Evolutionary conservation across 2,888 invertebrate species (phyloP).

Genomic region (Hyalella azteca): DNA sequence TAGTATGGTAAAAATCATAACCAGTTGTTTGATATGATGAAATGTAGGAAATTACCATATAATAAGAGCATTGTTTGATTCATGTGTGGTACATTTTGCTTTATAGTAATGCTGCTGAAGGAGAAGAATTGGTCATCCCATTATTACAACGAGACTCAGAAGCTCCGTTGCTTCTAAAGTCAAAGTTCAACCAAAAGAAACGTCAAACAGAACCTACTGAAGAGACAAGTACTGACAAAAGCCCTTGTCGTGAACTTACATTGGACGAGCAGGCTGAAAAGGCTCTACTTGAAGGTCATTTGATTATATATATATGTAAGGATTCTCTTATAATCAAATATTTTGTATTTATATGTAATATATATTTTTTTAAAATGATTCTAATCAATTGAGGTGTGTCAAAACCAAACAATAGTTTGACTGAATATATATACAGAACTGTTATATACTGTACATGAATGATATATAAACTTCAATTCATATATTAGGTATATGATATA

Average conservation of each 20-base stretch:
- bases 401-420: neutral
- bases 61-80: too few relatives aligned
- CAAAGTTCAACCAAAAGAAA: neutral
- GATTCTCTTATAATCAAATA: neutral
- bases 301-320: neutral
- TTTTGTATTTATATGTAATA: neutral
- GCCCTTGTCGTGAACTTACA: neutral
- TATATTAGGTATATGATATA: too few relatives aligned
- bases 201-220: neutral
- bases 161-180: neutral
- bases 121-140: conserved; percentile 18
- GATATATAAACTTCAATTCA: too few relatives aligned
- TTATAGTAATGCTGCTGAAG: conserved; percentile 9
- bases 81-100: too few relatives aligned
- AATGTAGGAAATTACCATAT: too few relatives aligned
- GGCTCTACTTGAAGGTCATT: neutral
- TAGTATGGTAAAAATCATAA: too few relatives aligned
- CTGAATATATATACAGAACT: neutral
- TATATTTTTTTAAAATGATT: neutral
- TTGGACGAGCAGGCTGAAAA: conserved; percentile 30
- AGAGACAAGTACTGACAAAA: neutral
- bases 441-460: too few relatives aligned
- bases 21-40: too few relatives aligned
- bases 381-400: neutral
- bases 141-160: conserved; percentile 11